Conservation (phyloP, 2,113 vertebrate species). For the Xiphophorus maculatus region DNA sequence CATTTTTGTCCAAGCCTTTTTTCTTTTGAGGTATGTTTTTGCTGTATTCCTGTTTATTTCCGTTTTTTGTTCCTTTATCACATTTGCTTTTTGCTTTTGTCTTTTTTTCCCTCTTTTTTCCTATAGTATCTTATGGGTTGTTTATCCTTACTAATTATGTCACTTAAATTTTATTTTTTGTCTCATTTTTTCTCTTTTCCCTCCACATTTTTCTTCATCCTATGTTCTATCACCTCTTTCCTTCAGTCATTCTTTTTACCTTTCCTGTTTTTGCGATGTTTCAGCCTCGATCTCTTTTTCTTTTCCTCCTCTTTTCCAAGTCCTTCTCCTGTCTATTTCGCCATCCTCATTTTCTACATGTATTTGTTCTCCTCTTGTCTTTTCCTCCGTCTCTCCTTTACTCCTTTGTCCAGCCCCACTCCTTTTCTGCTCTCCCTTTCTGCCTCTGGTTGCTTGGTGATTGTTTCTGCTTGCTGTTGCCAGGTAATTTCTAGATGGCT, state of each 20-base stretch:
- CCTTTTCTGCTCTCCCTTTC: background rate
- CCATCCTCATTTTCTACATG: background rate
- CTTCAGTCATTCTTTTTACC: background rate
- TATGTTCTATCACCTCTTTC: too few species aligned
- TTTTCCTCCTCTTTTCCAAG: background rate
- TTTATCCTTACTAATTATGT: background rate
- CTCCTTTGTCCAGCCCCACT: too few species aligned
- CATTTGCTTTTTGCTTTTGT: background rate
- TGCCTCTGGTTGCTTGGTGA: conserved; percentile 17
- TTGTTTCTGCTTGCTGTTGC: conserved; percentile 10
- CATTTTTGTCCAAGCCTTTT: background rate
- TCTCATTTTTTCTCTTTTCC: background rate
- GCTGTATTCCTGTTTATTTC: background rate
- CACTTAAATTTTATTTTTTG: background rate
- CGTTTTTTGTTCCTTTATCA: background rate
- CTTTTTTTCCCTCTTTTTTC: background rate
- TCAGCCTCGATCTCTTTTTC: too few species aligned
- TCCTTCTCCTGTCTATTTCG: background rate
- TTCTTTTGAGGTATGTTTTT: background rate
- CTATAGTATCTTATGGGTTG: background rate
- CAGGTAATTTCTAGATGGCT: conserved; percentile 9
- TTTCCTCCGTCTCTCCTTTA: background rate
- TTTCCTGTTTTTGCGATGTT: background rate
- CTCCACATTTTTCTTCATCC: background rate
- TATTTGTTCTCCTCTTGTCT: background rate